Evolutionary conservation across 2,888 invertebrate species (phyloP), one percentile per base, ranked within the genome.

Genomic region (Thera obeliscata): DNA sequence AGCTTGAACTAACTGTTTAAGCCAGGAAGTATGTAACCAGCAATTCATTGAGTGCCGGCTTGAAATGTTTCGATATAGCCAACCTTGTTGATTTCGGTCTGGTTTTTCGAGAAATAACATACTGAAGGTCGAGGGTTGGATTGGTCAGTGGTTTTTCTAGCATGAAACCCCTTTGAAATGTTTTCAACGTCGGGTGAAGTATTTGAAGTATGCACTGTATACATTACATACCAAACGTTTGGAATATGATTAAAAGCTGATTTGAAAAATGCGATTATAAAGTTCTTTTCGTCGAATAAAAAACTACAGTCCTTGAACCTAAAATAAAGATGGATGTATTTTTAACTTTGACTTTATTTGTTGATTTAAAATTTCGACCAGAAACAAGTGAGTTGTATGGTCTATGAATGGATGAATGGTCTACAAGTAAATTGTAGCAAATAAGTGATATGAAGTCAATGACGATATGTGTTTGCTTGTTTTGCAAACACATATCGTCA

Each of bases 1-100:
- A 36, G 50, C 48, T 36, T 56, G 12, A 9, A 52, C 64, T 64
- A 57, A 57, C 67, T 70, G 74, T 74, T 69, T 67, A 70, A 65
- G 70, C 49, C 62, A 65, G 67, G 68, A 63, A 61, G 64, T 61
- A 64, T 68, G 70, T 70, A 64, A 72, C 66, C 57, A 62, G 59
- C 61, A 63, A 69, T 61, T 73, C 64, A 69, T 64, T 60, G 66
- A 66, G 64, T 58, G 64, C 66, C 64, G 58, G 66, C 56, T 65
- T 60, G 60, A 70, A 70, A 71, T 66, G 64, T 69, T 69, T 69
- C 64, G 11, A 61, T 54, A 36, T 49, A 60, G 60, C 49, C 36
- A 43, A 48, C 38, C 43, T 61, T 64, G 61, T 54, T 61, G 61
- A 61, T 61, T 65, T 64, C 36, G 43, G 8, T 48, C 56, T 35